phyloP scores from a whole-genome alignment of 2,113 vertebrate species.

The Amazona vittata region DNA sequence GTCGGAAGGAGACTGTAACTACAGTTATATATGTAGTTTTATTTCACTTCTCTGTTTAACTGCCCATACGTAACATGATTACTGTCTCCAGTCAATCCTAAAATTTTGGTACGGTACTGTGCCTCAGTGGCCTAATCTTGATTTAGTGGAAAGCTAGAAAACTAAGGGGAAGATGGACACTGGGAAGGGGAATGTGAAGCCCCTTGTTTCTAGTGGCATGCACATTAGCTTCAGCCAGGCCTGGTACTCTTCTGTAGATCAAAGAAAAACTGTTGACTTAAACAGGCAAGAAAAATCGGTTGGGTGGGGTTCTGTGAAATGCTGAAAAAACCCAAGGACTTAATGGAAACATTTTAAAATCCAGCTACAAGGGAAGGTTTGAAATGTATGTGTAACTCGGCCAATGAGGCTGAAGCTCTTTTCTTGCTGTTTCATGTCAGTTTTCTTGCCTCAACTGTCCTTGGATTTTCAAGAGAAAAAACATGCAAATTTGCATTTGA shows the following conservation, averaged over 20 bases:
- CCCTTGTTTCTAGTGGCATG: background rate
- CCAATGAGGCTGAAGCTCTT: constrained; percentile 20
- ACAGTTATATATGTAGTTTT: background rate
- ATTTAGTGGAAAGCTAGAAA: background rate
- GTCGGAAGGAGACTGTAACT: background rate
- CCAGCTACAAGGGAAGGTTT: background rate
- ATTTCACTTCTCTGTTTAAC: background rate
- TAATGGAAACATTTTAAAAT: constrained; percentile 59
- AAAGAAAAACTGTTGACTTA: constrained; percentile 58
- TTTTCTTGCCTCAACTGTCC: background rate
- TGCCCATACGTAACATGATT: background rate
- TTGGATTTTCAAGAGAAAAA: constrained; percentile 27
- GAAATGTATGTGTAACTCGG: constrained; percentile 22
- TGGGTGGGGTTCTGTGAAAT: constrained; percentile 40
- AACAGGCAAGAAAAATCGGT: constrained; percentile 61
- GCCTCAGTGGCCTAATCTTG: background rate
- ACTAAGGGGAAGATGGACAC: background rate
- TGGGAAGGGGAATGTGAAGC: constrained; percentile 14
- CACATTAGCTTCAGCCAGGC: constrained; percentile 30
- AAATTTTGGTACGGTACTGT: background rate
- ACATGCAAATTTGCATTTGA: constrained; percentile 49
- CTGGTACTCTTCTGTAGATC: constrained; percentile 53
- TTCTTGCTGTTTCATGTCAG: constrained; percentile 53
- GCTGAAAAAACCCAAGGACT: constrained; percentile 34
- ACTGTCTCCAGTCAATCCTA: background rate